These are phyloP conservation scores for Beris chalybata DNA, from an alignment of 2,888 invertebrate species.

Conservation along the genomic window DNA sequence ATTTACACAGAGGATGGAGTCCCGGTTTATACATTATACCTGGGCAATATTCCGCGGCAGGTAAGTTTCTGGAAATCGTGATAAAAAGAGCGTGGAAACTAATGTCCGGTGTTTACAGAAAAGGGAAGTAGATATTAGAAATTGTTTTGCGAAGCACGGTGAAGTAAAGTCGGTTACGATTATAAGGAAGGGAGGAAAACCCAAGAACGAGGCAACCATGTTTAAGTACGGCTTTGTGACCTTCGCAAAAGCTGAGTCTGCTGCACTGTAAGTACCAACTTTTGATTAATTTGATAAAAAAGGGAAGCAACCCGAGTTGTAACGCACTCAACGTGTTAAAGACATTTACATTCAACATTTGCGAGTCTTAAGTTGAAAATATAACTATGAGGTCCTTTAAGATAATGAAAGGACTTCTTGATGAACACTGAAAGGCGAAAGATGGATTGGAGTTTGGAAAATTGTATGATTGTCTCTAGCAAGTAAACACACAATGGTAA, in stretches of 20 bases:
- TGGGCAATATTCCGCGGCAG: slow-evolving; percentile 23
- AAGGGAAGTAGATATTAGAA: slow-evolving; percentile 9
- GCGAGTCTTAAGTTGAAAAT: no score
- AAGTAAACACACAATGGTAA: no score
- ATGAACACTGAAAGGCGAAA: no score
- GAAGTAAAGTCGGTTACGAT: slow-evolving; percentile 24
- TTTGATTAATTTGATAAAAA: neutral
- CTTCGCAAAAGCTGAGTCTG: slow-evolving; percentile 29
- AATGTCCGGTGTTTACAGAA: slow-evolving; percentile 10
- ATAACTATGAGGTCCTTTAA: no score
- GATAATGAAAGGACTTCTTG: no score
- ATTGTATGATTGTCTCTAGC: no score
- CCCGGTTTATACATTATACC: slow-evolving; percentile 32
- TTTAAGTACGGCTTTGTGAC: slow-evolving; percentile 31
- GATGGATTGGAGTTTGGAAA: no score
- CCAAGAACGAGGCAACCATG: neutral
- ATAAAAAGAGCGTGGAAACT: no score
- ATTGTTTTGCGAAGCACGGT: slow-evolving; percentile 26
- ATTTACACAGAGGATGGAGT: slow-evolving; percentile 34
- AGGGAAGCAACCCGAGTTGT: no score
- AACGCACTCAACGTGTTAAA: no score
- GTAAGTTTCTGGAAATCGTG: slow-evolving; percentile 13
- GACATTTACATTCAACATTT: no score
- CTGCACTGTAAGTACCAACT: slow-evolving; percentile 22
- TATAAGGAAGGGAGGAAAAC: neutral